Evolutionary conservation across 1,140 invertebrate species (phyloP).

Genomic region (Maconellicoccus hirsutus): DNA sequence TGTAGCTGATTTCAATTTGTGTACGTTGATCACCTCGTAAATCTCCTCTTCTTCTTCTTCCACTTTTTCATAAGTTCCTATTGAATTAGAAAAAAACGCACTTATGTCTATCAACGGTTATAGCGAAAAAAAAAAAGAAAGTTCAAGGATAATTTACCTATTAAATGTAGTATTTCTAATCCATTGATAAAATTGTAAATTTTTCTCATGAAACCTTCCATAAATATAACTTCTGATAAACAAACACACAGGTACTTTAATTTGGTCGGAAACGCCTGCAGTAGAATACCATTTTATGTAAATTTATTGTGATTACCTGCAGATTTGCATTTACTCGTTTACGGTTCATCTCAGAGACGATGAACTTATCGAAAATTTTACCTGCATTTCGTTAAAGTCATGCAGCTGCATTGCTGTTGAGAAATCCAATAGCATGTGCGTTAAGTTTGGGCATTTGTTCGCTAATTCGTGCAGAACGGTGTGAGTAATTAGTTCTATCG

Average conservation of each 20-base stretch:
- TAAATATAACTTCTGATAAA: slow-evolving; percentile 97
- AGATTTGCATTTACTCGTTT: neutral
- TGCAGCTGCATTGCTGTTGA: slow-evolving; percentile 98
- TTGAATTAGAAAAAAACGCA: neutral
- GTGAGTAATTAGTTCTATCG: slow-evolving; percentile 95
- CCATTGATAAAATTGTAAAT: slow-evolving; percentile 99
- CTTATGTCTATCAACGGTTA: no score
- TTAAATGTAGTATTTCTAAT: slow-evolving; percentile 93
- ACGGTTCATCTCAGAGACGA: no score
- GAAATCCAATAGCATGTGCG: slow-evolving; percentile 93
- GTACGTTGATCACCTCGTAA: slow-evolving; percentile 98
- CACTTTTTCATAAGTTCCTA: slow-evolving; percentile 96
- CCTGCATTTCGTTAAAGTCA: slow-evolving; percentile 96
- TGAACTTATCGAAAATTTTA: slow-evolving; percentile 24
- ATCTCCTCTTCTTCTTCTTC: slow-evolving; percentile 99
- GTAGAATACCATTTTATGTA: slow-evolving; percentile 25
- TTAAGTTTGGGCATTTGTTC: slow-evolving; percentile 95
- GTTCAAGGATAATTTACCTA: slow-evolving; percentile 54
- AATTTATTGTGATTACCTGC: neutral
- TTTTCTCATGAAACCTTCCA: slow-evolving; percentile 99
- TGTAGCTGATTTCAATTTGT: slow-evolving; percentile 91
- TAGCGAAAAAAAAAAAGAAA: no score
- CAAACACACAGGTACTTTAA: slow-evolving; percentile 93
- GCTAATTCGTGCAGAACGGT: slow-evolving; percentile 94
- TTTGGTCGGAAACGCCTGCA: slow-evolving; percentile 88